Evolutionary conservation across 2,888 invertebrate genomes (phyloP).

Genomic region (Nudaria mundana): DNA sequence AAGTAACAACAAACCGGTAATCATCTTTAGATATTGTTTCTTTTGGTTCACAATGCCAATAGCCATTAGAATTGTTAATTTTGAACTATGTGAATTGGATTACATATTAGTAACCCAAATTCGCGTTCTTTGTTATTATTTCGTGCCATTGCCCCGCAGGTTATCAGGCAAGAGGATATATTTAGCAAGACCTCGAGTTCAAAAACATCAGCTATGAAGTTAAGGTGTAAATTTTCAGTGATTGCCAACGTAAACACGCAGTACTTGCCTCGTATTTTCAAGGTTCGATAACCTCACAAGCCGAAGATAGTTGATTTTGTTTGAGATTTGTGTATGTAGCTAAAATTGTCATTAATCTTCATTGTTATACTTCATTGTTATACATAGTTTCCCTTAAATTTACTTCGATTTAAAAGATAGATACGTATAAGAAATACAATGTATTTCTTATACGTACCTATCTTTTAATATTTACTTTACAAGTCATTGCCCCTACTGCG

Average conservation of each 20-base stretch:
- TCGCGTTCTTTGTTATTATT: conserved; percentile 55
- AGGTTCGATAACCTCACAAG: conserved; percentile 55
- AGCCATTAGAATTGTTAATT: conserved; percentile 52
- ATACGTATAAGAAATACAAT: no score
- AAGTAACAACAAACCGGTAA: conserved; percentile 12
- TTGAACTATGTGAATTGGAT: conserved; percentile 42
- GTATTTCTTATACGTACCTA: conserved; percentile 12
- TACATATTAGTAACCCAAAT: conserved; percentile 60
- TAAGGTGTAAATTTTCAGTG: conserved; percentile 67
- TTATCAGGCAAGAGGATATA: conserved; percentile 54
- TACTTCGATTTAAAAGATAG: no score
- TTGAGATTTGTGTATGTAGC: neutral
- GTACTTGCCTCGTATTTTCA: conserved; percentile 40
- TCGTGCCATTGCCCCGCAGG: conserved; percentile 55
- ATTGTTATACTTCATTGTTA: neutral
- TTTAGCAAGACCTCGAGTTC: conserved; percentile 56
- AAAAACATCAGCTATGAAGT: conserved; percentile 46
- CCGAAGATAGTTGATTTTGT: conserved; percentile 2
- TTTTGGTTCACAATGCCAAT: conserved; percentile 10
- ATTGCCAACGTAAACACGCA: conserved; percentile 59
- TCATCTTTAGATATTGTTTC: conserved; percentile 5
- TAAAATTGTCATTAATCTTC: neutral
- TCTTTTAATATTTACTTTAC: conserved; percentile 42
- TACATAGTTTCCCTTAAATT: conserved; percentile 3
- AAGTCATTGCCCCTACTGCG: conserved; percentile 54